These are phyloP conservation scores for Morbakka virulenta DNA, from an alignment of 30 jellyfish, hydroid and myxozoan genomes.

Conservation along the genomic window DNA sequence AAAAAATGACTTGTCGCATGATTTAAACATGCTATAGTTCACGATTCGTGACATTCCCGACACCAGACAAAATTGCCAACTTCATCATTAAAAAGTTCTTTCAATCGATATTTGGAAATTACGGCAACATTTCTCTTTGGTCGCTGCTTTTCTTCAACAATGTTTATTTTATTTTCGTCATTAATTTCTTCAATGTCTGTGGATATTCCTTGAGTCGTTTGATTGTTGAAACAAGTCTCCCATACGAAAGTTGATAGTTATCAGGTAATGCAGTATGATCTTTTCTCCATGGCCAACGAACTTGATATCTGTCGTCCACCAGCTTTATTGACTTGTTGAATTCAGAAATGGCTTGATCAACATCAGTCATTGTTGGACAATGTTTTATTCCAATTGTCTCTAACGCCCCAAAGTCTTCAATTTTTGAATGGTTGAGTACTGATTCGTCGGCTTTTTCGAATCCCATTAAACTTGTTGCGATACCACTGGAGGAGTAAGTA, in stretches of 20 bases:
- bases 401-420: no score
- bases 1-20: no score
- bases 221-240: constrained; percentile 1
- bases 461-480: not conserved
- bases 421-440: not conserved
- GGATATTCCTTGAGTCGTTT: not conserved
- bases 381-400: no score
- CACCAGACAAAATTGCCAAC: no score
- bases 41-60: no score
- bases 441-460: not conserved
- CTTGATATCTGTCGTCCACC: constrained; percentile 25
- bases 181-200: not conserved
- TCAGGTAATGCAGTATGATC: constrained; percentile 8
- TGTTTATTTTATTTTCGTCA: no score
- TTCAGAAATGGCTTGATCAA: not conserved
- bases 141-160: no score
- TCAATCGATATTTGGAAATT: no score
- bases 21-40: no score
- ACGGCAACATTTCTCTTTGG: no score
- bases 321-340: constrained; percentile 3
- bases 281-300: constrained; percentile 30
- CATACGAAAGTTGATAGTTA: constrained; percentile 16
- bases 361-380: no score
- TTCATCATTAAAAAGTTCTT: no score
- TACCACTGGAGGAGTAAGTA: not conserved